A percentile compares a stretch with the other conserved stretches of the same genome.
Evolutionary conservation across 2,888 invertebrate species (phyloP).

Genomic region (Watsonalla cultraria): DNA sequence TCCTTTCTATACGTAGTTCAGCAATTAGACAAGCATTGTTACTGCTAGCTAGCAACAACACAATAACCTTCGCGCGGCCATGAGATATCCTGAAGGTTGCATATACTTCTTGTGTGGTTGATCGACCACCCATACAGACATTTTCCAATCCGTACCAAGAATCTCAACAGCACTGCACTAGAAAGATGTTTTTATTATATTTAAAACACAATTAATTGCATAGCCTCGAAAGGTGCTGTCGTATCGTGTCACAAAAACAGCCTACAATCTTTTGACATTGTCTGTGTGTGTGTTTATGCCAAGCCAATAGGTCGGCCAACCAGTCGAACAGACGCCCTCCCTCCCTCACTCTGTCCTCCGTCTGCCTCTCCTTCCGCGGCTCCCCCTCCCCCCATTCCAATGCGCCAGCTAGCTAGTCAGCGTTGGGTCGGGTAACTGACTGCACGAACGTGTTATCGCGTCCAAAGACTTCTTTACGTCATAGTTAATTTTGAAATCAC

Average conservation of each 20-base stretch:
- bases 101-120: conserved; percentile 42
- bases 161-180: background rate
- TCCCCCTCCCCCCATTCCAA: conserved; percentile 24
- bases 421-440: conserved; percentile 43
- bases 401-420: conserved; percentile 68
- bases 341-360: conserved; percentile 66
- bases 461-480: conserved; percentile 60
- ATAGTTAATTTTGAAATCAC: conserved; percentile 60
- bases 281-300: conserved; percentile 49
- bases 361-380: conserved; percentile 49
- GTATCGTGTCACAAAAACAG: conserved; percentile 46
- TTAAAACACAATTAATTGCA: conserved; percentile 18
- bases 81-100: conserved; percentile 68
- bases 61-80: conserved; percentile 68
- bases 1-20: conserved; percentile 26
- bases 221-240: conserved; percentile 21
- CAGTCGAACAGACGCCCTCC: conserved; percentile 73
- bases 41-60: conserved; percentile 42
- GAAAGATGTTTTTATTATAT: conserved; percentile 4
- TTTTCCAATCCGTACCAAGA: conserved; percentile 5
- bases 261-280: conserved; percentile 62
- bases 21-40: conserved; percentile 42
- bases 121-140: conserved; percentile 9
- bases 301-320: conserved; percentile 76
- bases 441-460: conserved; percentile 32